A percentile compares a stretch with the other conserved stretches of the same genome.
These are phyloP conservation scores for Cataglyphis hispanica DNA, from an alignment of 1,140 invertebrate genomes.

Conservation along the genomic window DNA sequence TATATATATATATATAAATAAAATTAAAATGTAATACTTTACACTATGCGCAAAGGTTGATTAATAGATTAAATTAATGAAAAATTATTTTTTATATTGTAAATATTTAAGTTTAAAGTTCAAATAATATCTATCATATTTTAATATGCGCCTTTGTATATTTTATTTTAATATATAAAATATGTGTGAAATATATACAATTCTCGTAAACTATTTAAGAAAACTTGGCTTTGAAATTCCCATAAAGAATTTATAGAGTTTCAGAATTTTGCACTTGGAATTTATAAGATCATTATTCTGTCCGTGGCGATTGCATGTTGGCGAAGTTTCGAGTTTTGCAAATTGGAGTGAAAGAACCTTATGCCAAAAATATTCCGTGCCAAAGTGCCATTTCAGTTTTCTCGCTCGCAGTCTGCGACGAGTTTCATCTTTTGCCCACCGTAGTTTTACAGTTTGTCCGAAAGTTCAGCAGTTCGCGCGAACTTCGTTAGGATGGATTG, in stretches of 20 bases:
- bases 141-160: no score
- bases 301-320: background rate
- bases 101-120: background rate
- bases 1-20: background rate
- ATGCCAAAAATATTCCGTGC: constrained; percentile 44
- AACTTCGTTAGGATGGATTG: constrained; percentile 58
- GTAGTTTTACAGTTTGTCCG: constrained; percentile 46
- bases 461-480: constrained; percentile 27
- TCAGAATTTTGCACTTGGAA: constrained; percentile 20
- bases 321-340: constrained; percentile 21
- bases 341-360: background rate
- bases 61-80: no score
- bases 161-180: background rate
- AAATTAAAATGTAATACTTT: background rate
- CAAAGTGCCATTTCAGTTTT: constrained; percentile 42
- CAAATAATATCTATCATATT: no score
- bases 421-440: constrained; percentile 11
- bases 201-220: background rate
- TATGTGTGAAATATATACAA: background rate
- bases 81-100: background rate
- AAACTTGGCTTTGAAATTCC: constrained; percentile 1
- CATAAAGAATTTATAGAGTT: background rate
- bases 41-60: background rate
- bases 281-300: constrained; percentile 25
- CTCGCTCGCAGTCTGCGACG: background rate